Base-by-base conservation (phyloP, 2,888 invertebrate species). In the Caenorhabditis angaria region DNA sequence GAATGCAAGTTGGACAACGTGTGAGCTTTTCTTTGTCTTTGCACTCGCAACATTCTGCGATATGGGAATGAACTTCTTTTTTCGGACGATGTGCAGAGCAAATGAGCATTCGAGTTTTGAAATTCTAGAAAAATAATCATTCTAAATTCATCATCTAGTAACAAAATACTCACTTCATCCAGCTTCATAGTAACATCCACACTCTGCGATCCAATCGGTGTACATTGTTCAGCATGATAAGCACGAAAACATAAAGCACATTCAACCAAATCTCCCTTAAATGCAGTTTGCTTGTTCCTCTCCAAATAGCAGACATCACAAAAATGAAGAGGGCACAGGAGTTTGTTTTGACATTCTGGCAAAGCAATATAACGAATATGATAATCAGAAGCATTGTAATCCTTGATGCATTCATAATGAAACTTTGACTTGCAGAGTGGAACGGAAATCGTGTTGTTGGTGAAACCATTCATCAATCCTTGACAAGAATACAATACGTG, bases 321-420 rank as follows among this genome's bases (percentile, higher is more conserved):
- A 22, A 55, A 64, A 24, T 69, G 69, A 0, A 69, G 59, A 14
- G 69, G 69, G 14, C 69, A 69, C 6, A 64, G 47, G 1, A 69
- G 18, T 24, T 41, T 48, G 5, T 35, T 56, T 51, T 69, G 69
- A 27, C 69, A 69, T 24, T 69, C 69, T 0, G 56, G 60, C 8
- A 48, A 28, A 4, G 61, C 63, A 0, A 60, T 35, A 35, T 69
- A 69, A 14, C 32, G 55, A 22, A 60, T 29, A 18, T 32, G n/a
- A 50, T 56, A 69, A 6, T 14, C 25, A 1, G 56, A 59, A 12
- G 57, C 57, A 28, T 69, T 69, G 29, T 69, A 64, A 10, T 63
- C 51, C 25, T 18, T 24, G 8, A 58, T 47, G 25, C 58, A 5
- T n/a, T 18, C 5, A 8, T 25, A 47, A 58, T 58, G 58, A 41